These are phyloP conservation scores for Chlorodrepanis virens DNA, from an alignment of 2,113 vertebrate species.

Conservation along the genomic window DNA sequence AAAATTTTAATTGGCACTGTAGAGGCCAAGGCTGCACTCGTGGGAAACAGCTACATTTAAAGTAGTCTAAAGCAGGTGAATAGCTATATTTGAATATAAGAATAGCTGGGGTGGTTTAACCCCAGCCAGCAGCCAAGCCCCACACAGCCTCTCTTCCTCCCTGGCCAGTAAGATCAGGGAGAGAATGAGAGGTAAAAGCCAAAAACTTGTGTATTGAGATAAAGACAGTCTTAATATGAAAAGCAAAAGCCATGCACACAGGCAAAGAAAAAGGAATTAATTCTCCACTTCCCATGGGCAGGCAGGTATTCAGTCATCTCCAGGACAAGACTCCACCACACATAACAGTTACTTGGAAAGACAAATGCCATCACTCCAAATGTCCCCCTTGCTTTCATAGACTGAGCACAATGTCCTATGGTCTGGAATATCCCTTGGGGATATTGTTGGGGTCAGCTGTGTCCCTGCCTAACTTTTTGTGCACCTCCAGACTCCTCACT, in stretches of 20 bases:
- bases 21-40: background rate
- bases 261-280: background rate
- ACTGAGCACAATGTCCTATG: background rate
- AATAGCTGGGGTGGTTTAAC: background rate
- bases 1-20: background rate
- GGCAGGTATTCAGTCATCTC: background rate
- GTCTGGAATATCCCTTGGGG: background rate
- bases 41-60: background rate
- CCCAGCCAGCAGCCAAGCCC: background rate
- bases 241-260: background rate
- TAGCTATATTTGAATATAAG: background rate
- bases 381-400: no score
- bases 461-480: background rate
- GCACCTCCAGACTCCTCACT: background rate
- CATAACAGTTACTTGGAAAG: background rate
- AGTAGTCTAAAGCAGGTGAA: background rate
- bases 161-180: background rate
- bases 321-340: background rate
- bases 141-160: background rate
- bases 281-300: background rate
- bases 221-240: background rate
- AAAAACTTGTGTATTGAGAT: background rate
- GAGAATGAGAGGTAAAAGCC: background rate
- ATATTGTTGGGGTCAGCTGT: background rate
- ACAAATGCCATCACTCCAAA: background rate